Conservation (phyloP, 2,797 vertebrate genomes). For the Pipistrellus nathusii region DNA sequence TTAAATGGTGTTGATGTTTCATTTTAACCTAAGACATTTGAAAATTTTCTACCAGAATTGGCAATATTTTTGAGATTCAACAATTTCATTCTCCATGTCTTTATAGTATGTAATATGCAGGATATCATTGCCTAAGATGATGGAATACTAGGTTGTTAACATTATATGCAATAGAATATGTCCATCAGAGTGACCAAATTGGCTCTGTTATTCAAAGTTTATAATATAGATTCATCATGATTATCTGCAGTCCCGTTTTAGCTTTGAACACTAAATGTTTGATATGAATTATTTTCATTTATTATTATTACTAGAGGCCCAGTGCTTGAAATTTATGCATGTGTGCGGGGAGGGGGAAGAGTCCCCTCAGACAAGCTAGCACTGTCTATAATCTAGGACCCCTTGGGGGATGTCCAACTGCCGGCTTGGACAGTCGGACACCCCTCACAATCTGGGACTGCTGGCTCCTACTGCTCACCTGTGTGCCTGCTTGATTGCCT, state of each 20-base stretch:
- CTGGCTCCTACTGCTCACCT: too few species aligned
- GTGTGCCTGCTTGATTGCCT: too few species aligned
- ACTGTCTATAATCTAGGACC: too few species aligned
- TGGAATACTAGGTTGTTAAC: neutral
- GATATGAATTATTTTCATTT: neutral
- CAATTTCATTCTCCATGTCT: neutral
- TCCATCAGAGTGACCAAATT: neutral
- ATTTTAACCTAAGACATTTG: neutral
- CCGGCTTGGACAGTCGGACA: too few species aligned
- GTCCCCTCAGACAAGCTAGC: too few species aligned
- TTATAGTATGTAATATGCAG: neutral
- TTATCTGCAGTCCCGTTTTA: neutral
- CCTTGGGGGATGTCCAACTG: too few species aligned
- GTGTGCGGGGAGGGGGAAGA: too few species aligned
- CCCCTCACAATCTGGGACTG: too few species aligned
- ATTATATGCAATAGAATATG: neutral
- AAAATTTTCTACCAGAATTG: neutral
- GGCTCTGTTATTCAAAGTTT: neutral
- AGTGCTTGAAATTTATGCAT: too few species aligned
- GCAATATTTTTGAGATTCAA: constrained; percentile 2
- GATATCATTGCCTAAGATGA: neutral
- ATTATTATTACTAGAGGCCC: too few species aligned
- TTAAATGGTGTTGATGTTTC: neutral
- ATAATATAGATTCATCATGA: neutral
- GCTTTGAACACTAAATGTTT: constrained; percentile 39